Evolutionary conservation across 2,888 invertebrate species (phyloP).

Genomic region (Hypercompe scribonia): DNA sequence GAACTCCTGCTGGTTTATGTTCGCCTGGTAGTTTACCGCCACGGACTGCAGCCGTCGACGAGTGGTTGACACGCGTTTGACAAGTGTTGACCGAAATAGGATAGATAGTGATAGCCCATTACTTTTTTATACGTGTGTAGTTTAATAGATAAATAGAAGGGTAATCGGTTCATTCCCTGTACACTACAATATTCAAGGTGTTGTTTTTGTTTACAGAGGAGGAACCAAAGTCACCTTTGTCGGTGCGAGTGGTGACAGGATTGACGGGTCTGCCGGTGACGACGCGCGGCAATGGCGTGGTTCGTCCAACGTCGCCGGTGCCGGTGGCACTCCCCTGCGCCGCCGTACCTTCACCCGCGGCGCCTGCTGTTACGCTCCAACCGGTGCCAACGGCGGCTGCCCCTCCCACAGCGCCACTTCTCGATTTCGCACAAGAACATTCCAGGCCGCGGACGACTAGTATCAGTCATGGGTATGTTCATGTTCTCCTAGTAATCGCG

Average conservation of each 20-base stretch:
- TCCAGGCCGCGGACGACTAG: conserved; percentile 83
- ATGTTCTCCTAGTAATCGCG: conserved; percentile 74
- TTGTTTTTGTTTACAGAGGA: conserved; percentile 78
- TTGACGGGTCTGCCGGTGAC: conserved; percentile 72
- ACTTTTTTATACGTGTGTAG: conserved; percentile 31
- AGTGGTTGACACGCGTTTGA: conserved; percentile 81
- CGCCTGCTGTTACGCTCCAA: conserved; percentile 50
- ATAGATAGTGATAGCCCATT: conserved; percentile 15
- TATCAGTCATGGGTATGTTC: conserved; percentile 81
- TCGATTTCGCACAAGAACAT: conserved; percentile 85
- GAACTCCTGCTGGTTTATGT: conserved; percentile 66
- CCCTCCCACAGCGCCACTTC: conserved; percentile 68
- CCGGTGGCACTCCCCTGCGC: conserved; percentile 56
- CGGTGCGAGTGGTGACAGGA: conserved; percentile 77
- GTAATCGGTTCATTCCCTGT: conserved; percentile 25
- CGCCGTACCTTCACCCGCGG: conserved; percentile 48
- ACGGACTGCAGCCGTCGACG: conserved; percentile 84
- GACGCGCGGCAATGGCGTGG: conserved; percentile 76
- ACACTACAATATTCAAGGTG: conserved; percentile 31
- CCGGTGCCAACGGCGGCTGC: conserved; percentile 54
- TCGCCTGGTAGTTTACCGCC: conserved; percentile 85
- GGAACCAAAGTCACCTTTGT: conserved; percentile 81
- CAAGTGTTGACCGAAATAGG: conserved; percentile 73
- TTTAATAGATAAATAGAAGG: conserved; percentile 21
- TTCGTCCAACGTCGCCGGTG: conserved; percentile 56